Conservation (phyloP, 2,888 invertebrate genomes). For the Pseudococcus viburni region DNA sequence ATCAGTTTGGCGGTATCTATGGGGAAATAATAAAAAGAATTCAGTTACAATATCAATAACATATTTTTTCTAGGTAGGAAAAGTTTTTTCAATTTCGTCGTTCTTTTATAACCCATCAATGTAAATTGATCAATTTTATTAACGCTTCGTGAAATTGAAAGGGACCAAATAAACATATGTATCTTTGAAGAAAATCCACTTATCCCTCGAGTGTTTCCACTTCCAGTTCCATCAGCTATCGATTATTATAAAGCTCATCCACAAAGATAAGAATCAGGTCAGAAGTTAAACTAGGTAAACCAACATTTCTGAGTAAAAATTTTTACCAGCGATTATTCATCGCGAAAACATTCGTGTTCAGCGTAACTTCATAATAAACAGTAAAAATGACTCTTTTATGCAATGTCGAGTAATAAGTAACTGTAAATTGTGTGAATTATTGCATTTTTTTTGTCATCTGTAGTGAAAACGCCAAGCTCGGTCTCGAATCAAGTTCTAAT, state of each 20-base stretch:
- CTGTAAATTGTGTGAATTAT: not conserved
- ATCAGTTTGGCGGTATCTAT: not conserved
- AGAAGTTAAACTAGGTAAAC: not conserved
- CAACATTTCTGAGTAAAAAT: not conserved
- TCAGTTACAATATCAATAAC: not conserved
- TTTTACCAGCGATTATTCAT: not conserved
- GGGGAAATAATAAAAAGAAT: not conserved
- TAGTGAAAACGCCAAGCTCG: not conserved
- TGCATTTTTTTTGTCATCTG: not conserved
- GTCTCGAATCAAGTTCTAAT: not conserved
- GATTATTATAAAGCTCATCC: not conserved
- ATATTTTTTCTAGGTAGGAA: not conserved
- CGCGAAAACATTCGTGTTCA: not conserved
- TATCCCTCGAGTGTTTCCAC: not conserved
- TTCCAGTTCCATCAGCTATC: not conserved
- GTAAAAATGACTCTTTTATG: not conserved
- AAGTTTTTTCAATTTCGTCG: not conserved
- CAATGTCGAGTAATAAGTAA: slow-evolving; percentile 8
- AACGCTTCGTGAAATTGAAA: not conserved
- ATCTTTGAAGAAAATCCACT: not conserved
- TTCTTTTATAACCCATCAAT: not conserved
- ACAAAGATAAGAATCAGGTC: slow-evolving; percentile 15
- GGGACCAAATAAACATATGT: not conserved
- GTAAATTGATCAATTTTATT: not conserved
- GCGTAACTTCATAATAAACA: not conserved